phyloP scores from a whole-genome alignment of 2,888 invertebrate genomes.

The Perdita meconis region DNA sequence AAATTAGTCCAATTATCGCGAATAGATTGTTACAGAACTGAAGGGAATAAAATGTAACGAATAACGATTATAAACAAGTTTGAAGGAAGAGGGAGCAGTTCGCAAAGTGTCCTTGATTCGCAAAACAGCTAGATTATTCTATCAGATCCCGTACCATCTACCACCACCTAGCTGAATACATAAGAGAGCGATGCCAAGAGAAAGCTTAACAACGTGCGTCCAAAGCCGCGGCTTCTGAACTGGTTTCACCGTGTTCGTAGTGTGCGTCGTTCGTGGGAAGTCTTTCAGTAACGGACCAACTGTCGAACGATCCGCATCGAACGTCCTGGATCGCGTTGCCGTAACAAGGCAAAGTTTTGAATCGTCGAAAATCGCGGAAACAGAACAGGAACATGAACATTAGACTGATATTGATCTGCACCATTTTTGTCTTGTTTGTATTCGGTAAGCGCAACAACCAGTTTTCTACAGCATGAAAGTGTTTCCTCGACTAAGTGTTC shows the following conservation, averaged over 20 bases:
- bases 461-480: no score
- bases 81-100: not conserved
- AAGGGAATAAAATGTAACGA: not conserved
- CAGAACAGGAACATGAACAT: slow-evolving; percentile 50
- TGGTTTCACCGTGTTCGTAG: slow-evolving; percentile 25
- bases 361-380: not conserved
- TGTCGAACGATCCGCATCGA: slow-evolving; percentile 34
- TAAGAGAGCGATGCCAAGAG: slow-evolving; percentile 67
- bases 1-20: not conserved
- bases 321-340: not conserved
- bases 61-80: no score
- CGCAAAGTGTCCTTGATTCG: not conserved
- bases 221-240: slow-evolving; percentile 35
- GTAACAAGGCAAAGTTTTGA: not conserved
- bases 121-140: not conserved
- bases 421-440: slow-evolving; percentile 67
- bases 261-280: slow-evolving; percentile 36
- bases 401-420: slow-evolving; percentile 67
- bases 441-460: slow-evolving; percentile 73
- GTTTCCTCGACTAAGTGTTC: no score
- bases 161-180: slow-evolving; percentile 27
- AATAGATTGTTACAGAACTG: not conserved
- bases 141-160: slow-evolving; percentile 19
- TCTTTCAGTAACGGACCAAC: slow-evolving; percentile 52
- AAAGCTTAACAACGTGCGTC: slow-evolving; percentile 62